Base-by-base conservation (phyloP, 2,113 vertebrate genomes). In the Stercorarius parasiticus region DNA sequence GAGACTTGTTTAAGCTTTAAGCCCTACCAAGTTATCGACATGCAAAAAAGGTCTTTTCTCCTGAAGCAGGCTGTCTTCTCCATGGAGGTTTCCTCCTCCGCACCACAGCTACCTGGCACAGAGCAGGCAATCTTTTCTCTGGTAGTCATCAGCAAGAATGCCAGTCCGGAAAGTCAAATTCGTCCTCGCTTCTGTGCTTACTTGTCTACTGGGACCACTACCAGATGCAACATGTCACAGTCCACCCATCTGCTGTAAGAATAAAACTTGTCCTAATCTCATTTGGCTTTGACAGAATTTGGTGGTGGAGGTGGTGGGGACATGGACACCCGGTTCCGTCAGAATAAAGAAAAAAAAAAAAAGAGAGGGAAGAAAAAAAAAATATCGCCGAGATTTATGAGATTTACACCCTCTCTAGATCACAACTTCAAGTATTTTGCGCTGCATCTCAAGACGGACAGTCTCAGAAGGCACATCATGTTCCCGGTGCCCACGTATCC, bases 211-310 rank as follows among this genome's bases (percentile, higher is more conserved):
- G 52, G 59, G n/a, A 72, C 17, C 40, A 14, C 34, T 15, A 55
- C 32, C 29, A 50, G 69, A 9, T 21, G 45, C 32, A 49, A 4
- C 1, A 21, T 9, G 79, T 6, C 78, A 11, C 2, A 30, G 62
- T 18, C 61, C 49, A 22, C 47, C 30, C 26, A 16, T 27, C 45
- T 11, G 42, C 47, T 10, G 34, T 7, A 36, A 9, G 58, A 59
- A 47, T 26, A 84, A 67, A 32, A 29, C 43, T 12, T 6, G 25
- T 15, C 76, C 70, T 77, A 10, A 59, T 27, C 64, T n/a, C 64
- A 0, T 34, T 8, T 1, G 22, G 50, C 73, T 20, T 16, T 14
- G 53, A 21, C 0, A 40, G 25, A 15, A n/a, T 19, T 27, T 5
- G 43, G 49, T 12, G 16, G 8, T 11, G 38, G 34, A 11, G 81